phyloP scores from a whole-genome alignment of 1,140 invertebrate genomes.

The Macrobrachium rosenbergii region DNA sequence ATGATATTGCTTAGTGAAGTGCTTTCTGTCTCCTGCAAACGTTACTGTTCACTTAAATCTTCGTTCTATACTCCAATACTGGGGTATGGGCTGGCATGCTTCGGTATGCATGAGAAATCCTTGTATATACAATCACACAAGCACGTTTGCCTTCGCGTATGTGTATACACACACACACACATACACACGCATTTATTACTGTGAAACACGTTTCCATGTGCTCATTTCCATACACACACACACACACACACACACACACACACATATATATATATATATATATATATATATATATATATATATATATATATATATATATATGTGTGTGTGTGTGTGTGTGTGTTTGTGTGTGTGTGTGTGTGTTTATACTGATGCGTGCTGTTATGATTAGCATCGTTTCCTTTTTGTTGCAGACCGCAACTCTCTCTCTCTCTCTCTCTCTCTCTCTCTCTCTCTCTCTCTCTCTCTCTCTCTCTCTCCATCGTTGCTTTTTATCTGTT shows the following conservation, averaged over 20 bases:
- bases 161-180: not conserved
- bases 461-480: too few species aligned
- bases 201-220: not conserved
- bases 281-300: conserved; percentile 1
- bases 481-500: too few species aligned
- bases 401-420: too few species aligned
- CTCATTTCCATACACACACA: not conserved
- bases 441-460: too few species aligned
- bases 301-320: conserved; percentile 3
- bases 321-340: not conserved
- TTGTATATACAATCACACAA: not conserved
- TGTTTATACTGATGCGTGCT: not conserved
- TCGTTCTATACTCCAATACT: too few species aligned
- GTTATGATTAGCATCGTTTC: not conserved
- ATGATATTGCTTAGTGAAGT: too few species aligned
- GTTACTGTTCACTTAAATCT: too few species aligned
- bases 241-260: not conserved
- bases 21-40: too few species aligned
- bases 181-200: not conserved
- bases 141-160: too few species aligned
- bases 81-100: too few species aligned
- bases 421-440: too few species aligned
- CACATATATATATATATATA: not conserved
- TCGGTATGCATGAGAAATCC: not conserved
- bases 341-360: not conserved